These are phyloP conservation scores for Crotalus helleri DNA, from an alignment of 2,113 vertebrate species.

Conservation along the genomic window DNA sequence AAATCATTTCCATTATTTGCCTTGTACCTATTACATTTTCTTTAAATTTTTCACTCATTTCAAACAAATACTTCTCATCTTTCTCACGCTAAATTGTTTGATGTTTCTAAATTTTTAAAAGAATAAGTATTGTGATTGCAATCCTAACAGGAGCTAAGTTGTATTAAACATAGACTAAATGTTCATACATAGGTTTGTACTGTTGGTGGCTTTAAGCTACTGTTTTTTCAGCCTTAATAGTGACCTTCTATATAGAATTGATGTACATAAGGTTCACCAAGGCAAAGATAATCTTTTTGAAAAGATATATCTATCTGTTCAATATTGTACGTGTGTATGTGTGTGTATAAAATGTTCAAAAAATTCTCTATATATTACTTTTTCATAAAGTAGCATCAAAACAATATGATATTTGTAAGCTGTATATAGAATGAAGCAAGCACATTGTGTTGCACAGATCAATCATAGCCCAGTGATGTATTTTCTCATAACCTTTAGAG, in stretches of 20 bases:
- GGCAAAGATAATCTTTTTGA: neutral
- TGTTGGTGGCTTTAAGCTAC: neutral
- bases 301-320: neutral
- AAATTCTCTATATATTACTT: neutral
- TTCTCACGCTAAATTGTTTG: neutral
- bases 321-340: neutral
- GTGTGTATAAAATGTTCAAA: neutral
- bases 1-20: neutral
- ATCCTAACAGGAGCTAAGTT: neutral
- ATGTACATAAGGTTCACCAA: neutral
- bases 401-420: neutral
- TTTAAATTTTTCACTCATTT: neutral
- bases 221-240: neutral
- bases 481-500: neutral
- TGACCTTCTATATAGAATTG: neutral
- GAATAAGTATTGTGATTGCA: neutral
- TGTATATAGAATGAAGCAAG: neutral
- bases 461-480: neutral
- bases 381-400: neutral
- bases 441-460: neutral
- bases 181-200: neutral
- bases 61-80: neutral
- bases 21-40: neutral
- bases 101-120: slow-evolving; percentile 36
- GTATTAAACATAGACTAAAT: neutral